Evolutionary conservation across 2,113 vertebrate species (phyloP).

Genomic region (Herpetotheres cachinnans): DNA sequence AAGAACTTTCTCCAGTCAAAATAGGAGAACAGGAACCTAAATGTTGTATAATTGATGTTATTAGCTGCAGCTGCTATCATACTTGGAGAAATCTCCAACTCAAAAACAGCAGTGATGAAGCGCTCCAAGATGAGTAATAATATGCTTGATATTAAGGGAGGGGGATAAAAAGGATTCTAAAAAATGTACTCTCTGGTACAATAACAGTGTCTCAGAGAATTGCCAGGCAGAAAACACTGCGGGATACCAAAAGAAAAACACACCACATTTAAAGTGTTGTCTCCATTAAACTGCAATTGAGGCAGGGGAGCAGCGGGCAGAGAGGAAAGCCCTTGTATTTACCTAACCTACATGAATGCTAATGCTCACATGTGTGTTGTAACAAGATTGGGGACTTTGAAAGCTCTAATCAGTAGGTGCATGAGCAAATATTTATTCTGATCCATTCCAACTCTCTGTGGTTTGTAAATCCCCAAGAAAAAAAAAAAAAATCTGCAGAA

Average conservation of each 20-base stretch:
- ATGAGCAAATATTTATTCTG: slow-evolving; percentile 59
- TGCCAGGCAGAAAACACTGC: neutral
- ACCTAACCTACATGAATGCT: neutral
- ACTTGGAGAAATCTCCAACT: neutral
- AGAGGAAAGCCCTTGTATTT: neutral
- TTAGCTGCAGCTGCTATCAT: neutral
- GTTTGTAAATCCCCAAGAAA: slow-evolving; percentile 59
- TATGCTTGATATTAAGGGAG: neutral
- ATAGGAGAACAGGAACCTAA: neutral
- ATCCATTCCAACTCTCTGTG: slow-evolving; percentile 51
- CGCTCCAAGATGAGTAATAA: neutral
- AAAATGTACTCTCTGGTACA: neutral
- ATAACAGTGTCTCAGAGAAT: neutral
- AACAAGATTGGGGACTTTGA: slow-evolving; percentile 1
- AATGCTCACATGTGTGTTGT: neutral
- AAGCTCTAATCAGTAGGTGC: slow-evolving; percentile 48
- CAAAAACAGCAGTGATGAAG: slow-evolving; percentile 18
- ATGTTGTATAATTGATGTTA: neutral
- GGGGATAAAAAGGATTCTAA: neutral
- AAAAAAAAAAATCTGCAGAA: slow-evolving; percentile 58
- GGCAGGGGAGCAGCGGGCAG: neutral
- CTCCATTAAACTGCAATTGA: neutral
- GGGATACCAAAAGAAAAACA: neutral
- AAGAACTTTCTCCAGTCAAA: neutral
- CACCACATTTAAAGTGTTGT: neutral